These are phyloP conservation scores for Garra rufa DNA, from an alignment of 2,113 vertebrate genomes.

Conservation along the genomic window DNA sequence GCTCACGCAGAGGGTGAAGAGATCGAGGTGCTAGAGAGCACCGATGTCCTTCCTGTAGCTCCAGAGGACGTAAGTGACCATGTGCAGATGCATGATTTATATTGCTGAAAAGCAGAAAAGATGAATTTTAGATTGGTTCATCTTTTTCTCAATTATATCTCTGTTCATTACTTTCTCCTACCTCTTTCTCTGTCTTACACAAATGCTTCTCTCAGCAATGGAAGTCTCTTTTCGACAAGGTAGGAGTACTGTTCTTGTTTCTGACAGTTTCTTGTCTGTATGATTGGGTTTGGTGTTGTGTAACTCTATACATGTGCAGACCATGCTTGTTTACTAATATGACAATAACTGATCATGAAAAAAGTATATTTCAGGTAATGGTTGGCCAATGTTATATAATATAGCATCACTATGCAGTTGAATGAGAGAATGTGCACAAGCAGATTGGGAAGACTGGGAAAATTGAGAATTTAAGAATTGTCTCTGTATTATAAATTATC, in stretches of 20 bases:
- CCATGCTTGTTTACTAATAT: neutral
- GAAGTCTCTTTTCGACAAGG: conserved; percentile 90
- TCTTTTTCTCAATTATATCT: conserved; percentile 35
- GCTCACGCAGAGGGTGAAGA: conserved; percentile 84
- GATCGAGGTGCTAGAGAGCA: conserved; percentile 86
- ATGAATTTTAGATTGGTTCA: neutral
- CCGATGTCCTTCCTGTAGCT: conserved; percentile 79
- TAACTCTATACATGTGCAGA: neutral
- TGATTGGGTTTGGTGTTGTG: neutral
- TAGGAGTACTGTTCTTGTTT: conserved; percentile 68
- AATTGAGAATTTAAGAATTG: neutral
- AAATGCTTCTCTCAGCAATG: conserved; percentile 80
- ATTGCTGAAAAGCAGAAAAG: conserved; percentile 2
- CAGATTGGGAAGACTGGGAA: no score
- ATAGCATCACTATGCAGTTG: neutral
- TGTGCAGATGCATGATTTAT: conserved; percentile 4
- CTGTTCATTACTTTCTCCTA: conserved; percentile 47
- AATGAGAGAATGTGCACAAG: no score
- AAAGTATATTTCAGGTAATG: neutral
- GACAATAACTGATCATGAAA: neutral
- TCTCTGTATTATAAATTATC: no score
- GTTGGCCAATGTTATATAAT: neutral
- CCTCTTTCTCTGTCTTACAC: conserved; percentile 38
- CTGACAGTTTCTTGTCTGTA: neutral
- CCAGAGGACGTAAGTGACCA: conserved; percentile 82